These are phyloP conservation scores for Hycleus cichorii DNA, from an alignment of 1,140 invertebrate species.

Conservation along the genomic window DNA sequence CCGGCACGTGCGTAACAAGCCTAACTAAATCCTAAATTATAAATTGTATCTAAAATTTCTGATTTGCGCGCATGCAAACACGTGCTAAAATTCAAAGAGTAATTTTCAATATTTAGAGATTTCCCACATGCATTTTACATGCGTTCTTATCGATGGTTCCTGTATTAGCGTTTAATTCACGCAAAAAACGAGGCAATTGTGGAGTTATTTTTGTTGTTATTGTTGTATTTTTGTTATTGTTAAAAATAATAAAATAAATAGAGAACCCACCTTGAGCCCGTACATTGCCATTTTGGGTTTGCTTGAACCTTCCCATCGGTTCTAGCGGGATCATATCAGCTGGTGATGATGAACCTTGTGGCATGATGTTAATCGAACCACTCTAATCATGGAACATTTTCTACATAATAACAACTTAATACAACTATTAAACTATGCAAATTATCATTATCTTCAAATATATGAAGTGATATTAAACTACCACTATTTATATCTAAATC, in stretches of 20 bases:
- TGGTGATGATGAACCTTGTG: conserved; percentile 19
- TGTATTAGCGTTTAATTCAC: too few species aligned
- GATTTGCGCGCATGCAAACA: conserved; percentile 9
- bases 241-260: background rate
- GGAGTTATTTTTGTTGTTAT: background rate
- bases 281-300: conserved; percentile 37
- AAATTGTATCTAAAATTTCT: too few species aligned
- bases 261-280: conserved; percentile 32
- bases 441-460: conserved; percentile 5
- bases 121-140: too few species aligned
- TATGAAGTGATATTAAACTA: conserved; percentile 6
- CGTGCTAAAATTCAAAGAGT: conserved; percentile 1
- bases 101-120: too few species aligned
- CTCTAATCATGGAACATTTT: conserved; percentile 11
- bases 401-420: conserved; percentile 11
- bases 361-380: conserved; percentile 17
- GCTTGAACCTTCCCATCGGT: conserved; percentile 37
- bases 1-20: background rate
- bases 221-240: background rate
- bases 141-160: too few species aligned
- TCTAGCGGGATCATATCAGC: conserved; percentile 35
- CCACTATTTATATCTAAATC: background rate
- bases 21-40: too few species aligned
- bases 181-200: conserved; percentile 13
- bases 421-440: conserved; percentile 12